Evolutionary conservation across 2,113 vertebrate genomes (phyloP), one percentile per base, ranked within the genome.

Genomic region (pig (Sus scrofa)): DNA sequence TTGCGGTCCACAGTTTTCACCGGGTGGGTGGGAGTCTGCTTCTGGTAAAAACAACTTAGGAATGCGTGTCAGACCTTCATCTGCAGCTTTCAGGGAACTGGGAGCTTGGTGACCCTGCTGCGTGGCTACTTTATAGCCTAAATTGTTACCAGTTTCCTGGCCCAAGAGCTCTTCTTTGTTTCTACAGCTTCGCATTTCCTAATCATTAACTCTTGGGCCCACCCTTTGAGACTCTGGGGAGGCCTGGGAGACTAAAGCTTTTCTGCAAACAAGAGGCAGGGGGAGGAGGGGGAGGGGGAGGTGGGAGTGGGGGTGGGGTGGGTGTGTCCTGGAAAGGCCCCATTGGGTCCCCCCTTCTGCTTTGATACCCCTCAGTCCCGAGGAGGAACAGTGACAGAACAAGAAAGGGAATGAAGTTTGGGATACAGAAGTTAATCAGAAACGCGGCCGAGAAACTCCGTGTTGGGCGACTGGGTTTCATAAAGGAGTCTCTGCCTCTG

Each of bases 251-350:
- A 26, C n/a, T 26, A 58, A 77, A 79, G n/a, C 54, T 79, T 58
- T 26, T n/a, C 12, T 58, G 15, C 7, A 79, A 79, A 79, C 32
- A 58, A 16, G 20, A 58, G 77, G 20, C n/a, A 79, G 54, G n/a
- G 0, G 7, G 77, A 58, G 54, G n/a, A 79, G 54, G n/a, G 0
- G 7, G 77, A 58, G 54, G n/a, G 34, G 19, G 0, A n/a, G n/a
- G 77, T 34, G 54, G n/a, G 34, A 11, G 0, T 34, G n/a, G 77
- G 54, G 12, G 4, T 10, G 18, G 18, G 18, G 56, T 19, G 56
- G 54, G 11, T 58, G 16, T 19, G 56, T 19, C 56, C 56, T 58
- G 56, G 18, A 18, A 58, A 58, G 56, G 56, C 44, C 44, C 44
- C 44, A 44, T 8, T 6, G 44, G 44, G 44, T 44, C 44, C 44